Evolutionary conservation across 2,888 invertebrate genomes (phyloP), one percentile per base, ranked within the genome.

Genomic region (Ditula angustiorana): DNA sequence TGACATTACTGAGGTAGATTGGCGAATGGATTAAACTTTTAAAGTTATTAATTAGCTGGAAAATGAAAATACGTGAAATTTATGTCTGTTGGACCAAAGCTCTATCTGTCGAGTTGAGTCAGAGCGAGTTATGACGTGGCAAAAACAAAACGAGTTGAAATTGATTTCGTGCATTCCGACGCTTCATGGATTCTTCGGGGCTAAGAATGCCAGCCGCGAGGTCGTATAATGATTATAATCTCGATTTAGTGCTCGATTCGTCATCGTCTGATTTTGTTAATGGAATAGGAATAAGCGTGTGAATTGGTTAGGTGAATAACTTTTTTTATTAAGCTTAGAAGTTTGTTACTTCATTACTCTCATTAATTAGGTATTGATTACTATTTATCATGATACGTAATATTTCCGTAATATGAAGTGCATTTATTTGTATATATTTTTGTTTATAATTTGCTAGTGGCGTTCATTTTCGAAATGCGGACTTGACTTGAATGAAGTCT

Each of bases 191-290:
- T 88, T 86, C 88, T 81, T 82, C 79, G 75, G 74, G 46, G 53
- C 55, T 78, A 80, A 87, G 88, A 90, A 90, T 90, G 85, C 83
- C 82, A 85, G 81, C 83, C 78, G 82, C 85, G 81, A 85, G 84
- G 80, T 77, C 76, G 82, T 85, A 80, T 87, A 89, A 90, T 88
- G 87, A 90, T 90, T 88, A 86, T 90, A 90, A 91, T 91, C 89
- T 90, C 86, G 87, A 84, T 88, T 88, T 86, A 87, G 84, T 86
- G 86, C 78, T 77, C 87, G 89, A 92, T 92, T 91, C 91, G 91
- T 91, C 90, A 92, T 90, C 88, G 87, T 89, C 83, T 80, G 87
- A 90, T 87, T 90, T 89, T 81, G 85, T 90, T 91, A 90, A 90
- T 90, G 90, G 89, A 87, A 90, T 88, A 86, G 83, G 85, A 41